Conservation (phyloP, 2,888 invertebrate genomes). For the Drosophila neonasuta region DNA sequence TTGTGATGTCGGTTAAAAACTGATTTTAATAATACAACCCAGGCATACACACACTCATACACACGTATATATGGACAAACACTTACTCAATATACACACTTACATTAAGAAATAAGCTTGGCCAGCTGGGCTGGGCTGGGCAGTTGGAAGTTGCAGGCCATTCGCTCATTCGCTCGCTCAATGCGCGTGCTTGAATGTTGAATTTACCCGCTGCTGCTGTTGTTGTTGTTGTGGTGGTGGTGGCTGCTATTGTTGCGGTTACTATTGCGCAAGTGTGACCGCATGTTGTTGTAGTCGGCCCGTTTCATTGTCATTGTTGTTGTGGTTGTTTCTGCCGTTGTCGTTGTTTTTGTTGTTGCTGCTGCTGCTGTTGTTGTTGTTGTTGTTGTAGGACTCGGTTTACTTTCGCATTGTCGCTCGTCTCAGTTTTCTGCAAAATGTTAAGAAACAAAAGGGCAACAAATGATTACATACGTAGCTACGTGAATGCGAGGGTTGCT, state of each 20-base stretch:
- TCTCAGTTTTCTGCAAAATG: conserved; percentile 68
- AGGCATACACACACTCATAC: conserved; percentile 13
- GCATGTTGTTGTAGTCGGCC: conserved; percentile 36
- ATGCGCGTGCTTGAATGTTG: conserved; percentile 71
- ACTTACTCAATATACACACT: conserved; percentile 44
- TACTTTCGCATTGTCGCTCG: conserved; percentile 70
- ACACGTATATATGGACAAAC: conserved; percentile 18
- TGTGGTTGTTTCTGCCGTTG: conserved; percentile 16
- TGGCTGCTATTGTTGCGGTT: conserved; percentile 28
- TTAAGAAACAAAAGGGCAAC: conserved; percentile 55
- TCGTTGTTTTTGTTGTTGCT: neutral
- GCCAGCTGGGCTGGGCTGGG: conserved; percentile 50
- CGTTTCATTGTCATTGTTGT: conserved; percentile 52
- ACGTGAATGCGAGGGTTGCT: conserved; percentile 31
- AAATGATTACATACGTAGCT: conserved; percentile 43
- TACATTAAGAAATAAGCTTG: conserved; percentile 46
- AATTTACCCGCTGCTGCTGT: conserved; percentile 26
- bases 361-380: conserved; percentile 20
- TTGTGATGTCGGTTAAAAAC: conserved; percentile 24
- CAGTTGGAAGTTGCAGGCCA: conserved; percentile 34
- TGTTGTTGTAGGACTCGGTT: conserved; percentile 44
- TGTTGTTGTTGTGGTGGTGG: conserved; percentile 27
- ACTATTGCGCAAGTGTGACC: conserved; percentile 58
- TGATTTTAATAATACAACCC: conserved; percentile 32
- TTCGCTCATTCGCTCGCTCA: conserved; percentile 61